Percentiles rank a stretch among this genome's conserved stretches.
Conservation (phyloP, 2,888 invertebrate genomes). For the Macrostomum cliftonense region DNA sequence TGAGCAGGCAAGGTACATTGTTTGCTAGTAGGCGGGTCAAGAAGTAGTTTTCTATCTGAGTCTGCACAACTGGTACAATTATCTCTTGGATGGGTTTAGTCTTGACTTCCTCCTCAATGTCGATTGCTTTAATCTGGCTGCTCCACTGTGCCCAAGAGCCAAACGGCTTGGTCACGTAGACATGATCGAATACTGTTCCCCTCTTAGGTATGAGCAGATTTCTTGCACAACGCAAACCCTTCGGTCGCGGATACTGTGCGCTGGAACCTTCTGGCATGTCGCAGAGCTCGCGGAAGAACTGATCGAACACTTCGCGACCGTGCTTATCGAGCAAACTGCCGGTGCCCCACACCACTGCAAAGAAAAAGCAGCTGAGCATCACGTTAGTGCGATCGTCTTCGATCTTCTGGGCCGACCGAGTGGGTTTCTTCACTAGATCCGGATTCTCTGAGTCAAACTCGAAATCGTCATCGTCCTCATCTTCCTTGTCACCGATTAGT, state of each 20-base stretch:
- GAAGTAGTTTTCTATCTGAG: conserved; percentile 30
- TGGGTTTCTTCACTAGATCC: conserved; percentile 3
- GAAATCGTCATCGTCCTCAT: conserved; percentile 24
- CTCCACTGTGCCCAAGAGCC: conserved; percentile 29
- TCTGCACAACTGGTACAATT: conserved; percentile 18
- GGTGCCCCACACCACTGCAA: conserved; percentile 34
- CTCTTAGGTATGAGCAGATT: conserved; percentile 30
- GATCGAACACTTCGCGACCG: conserved; percentile 32
- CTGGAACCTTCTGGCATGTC: conserved; percentile 27
- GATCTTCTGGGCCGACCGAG: conserved; percentile 1
- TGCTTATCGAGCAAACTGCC: conserved; percentile 27
- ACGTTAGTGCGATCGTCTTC: conserved; percentile 29
- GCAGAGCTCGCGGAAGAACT: conserved; percentile 26
- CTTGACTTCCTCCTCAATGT: conserved; percentile 26
- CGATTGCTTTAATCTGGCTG: conserved; percentile 20
- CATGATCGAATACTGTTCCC: conserved; percentile 30
- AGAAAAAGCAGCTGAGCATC: conserved; percentile 30
- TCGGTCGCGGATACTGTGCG: conserved; percentile 32
- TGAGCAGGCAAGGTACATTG: conserved; percentile 25
- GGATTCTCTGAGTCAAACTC: conserved; percentile 13
- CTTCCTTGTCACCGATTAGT: conserved; percentile 19
- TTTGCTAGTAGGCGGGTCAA: conserved; percentile 22
- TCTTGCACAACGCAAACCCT: conserved; percentile 28
- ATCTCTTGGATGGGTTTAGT: conserved; percentile 13
- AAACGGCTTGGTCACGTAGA: conserved; percentile 24